Evolutionary conservation across 2,797 vertebrate genomes (phyloP).

Genomic region (Lepilemur septentrionalis): DNA sequence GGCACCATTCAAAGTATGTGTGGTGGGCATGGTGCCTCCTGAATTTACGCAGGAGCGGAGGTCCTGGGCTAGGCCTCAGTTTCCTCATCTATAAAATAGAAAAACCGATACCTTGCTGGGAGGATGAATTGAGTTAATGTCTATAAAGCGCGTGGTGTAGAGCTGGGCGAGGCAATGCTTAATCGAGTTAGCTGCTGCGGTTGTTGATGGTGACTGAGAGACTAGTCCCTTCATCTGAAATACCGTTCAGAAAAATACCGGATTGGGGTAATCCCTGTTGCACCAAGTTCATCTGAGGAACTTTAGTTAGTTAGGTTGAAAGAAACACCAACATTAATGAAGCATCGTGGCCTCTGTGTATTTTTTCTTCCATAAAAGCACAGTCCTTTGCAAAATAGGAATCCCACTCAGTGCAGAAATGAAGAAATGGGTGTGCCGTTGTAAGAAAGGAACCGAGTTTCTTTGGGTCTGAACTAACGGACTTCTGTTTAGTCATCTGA

Average conservation of each 20-base stretch:
- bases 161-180: background rate
- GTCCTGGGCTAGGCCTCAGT: background rate
- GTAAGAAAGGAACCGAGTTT: background rate
- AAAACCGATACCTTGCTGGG: background rate
- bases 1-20: background rate
- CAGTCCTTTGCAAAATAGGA: background rate
- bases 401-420: background rate
- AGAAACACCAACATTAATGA: background rate
- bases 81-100: background rate
- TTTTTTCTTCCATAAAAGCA: slow-evolving; percentile 9
- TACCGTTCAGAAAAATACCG: background rate
- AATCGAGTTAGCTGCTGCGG: background rate
- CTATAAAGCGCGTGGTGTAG: background rate
- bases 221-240: background rate
- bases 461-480: background rate
- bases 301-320: background rate
- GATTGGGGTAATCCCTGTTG: background rate
- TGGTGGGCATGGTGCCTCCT: background rate
- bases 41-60: background rate
- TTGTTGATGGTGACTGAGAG: background rate
- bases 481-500: background rate
- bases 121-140: background rate
- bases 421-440: background rate
- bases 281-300: background rate
- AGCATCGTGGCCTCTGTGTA: background rate